These are phyloP conservation scores for Sebastolobus altivelis DNA, from an alignment of 2,797 vertebrate genomes.

Conservation along the genomic window DNA sequence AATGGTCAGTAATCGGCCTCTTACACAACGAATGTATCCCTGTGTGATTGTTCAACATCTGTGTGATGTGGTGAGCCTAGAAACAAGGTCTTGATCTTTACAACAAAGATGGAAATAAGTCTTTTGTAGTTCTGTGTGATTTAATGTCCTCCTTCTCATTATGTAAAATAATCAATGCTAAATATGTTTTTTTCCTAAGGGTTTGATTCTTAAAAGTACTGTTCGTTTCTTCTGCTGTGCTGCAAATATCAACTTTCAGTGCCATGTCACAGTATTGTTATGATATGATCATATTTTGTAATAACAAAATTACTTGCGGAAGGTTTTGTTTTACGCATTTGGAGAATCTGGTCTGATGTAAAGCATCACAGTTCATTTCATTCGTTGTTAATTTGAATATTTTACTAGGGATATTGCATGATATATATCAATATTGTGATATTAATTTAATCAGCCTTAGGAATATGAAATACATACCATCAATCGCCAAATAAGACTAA, in stretches of 20 bases:
- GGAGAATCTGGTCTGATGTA: neutral
- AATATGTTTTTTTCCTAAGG: neutral
- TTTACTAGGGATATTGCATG: neutral
- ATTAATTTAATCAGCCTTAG: neutral
- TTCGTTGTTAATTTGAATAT: neutral
- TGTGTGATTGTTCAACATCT: neutral
- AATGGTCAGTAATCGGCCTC: neutral
- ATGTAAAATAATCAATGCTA: neutral
- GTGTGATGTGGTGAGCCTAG: neutral
- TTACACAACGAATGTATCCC: neutral
- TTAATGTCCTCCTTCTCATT: neutral
- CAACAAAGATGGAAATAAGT: neutral
- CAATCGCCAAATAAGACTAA: neutral
- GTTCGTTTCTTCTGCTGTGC: neutral
- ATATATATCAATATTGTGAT: no score
- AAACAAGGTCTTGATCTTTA: neutral
- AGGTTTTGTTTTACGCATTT: neutral
- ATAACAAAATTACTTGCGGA: neutral
- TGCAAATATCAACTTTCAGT: neutral
- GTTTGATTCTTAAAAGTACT: neutral
- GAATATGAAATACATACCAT: neutral
- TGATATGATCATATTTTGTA: neutral
- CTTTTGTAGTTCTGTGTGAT: neutral
- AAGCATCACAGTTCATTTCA: neutral
- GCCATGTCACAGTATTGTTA: neutral